These are phyloP conservation scores for Chloebia gouldiae DNA, from an alignment of 2,113 vertebrate species.

Conservation along the genomic window DNA sequence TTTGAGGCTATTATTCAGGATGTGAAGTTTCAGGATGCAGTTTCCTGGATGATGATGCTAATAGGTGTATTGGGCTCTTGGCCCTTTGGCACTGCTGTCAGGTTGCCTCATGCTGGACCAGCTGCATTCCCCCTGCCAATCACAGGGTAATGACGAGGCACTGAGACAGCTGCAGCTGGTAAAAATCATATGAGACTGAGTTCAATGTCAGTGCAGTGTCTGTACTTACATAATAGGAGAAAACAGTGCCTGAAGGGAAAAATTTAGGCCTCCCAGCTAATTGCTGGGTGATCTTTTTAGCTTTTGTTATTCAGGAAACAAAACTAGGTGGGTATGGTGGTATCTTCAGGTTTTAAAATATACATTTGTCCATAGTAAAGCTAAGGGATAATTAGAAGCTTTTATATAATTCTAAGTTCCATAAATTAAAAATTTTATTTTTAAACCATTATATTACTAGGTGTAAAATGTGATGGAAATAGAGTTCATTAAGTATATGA, in stretches of 20 bases:
- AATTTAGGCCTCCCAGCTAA: not conserved
- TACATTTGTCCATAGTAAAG: not conserved
- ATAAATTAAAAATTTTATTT: not conserved
- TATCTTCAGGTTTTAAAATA: not conserved
- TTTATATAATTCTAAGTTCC: not conserved
- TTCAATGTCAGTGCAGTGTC: not conserved
- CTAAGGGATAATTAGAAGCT: not conserved
- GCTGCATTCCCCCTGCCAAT: not conserved
- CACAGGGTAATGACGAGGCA: rapidly evolving
- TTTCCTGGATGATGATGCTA: not conserved
- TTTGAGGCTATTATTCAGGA: not conserved
- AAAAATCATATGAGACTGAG: not conserved
- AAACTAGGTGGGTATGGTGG: not conserved
- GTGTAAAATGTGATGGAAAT: not conserved
- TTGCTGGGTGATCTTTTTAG: not conserved
- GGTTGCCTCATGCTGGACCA: rapidly evolving
- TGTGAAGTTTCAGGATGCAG: not conserved
- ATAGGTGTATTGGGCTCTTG: rapidly evolving
- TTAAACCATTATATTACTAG: not conserved
- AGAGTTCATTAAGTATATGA: not conserved
- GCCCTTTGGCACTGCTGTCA: rapidly evolving
- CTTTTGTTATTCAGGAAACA: not conserved
- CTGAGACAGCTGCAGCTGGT: not conserved
- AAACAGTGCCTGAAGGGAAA: not conserved
- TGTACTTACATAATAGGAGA: not conserved